Percentiles rank a stretch among this genome's conserved stretches.
Conservation (phyloP, 2,888 invertebrate genomes). For the Hipparchia sbordonii region DNA sequence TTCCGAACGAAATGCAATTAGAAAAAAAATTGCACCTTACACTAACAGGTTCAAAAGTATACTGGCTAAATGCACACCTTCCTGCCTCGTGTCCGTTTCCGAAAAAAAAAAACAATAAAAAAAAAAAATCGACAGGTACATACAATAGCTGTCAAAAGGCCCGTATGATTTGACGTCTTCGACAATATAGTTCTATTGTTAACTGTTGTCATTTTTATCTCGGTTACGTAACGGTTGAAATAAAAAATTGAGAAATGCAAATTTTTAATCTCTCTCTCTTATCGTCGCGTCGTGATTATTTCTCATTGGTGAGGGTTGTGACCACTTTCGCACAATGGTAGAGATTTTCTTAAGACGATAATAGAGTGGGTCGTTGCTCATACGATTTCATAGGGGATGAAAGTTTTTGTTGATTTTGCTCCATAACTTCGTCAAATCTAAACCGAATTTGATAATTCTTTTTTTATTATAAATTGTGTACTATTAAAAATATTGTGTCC, state of each 20-base stretch:
- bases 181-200: conserved; percentile 34
- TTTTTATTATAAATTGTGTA: no score
- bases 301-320: no score
- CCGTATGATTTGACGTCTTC: conserved; percentile 58
- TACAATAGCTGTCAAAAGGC: conserved; percentile 55
- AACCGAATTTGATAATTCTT: no score
- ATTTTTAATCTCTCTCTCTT: neutral
- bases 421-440: no score
- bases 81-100: conserved; percentile 72
- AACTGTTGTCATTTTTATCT: conserved; percentile 36
- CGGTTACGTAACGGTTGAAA: conserved; percentile 16
- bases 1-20: conserved; percentile 5
- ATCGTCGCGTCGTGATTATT: no score
- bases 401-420: no score
- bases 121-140: conserved; percentile 60
- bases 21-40: conserved; percentile 68
- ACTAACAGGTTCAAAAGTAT: conserved; percentile 66
- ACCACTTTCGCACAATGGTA: no score
- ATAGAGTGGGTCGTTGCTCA: no score
- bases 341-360: no score
- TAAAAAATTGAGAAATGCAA: conserved; percentile 3
- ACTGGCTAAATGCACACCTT: conserved; percentile 66
- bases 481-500: no score
- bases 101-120: conserved; percentile 56
- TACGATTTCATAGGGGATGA: no score